These are phyloP conservation scores for Pyrochroa serraticornis DNA, from an alignment of 2,888 invertebrate species.

Conservation along the genomic window DNA sequence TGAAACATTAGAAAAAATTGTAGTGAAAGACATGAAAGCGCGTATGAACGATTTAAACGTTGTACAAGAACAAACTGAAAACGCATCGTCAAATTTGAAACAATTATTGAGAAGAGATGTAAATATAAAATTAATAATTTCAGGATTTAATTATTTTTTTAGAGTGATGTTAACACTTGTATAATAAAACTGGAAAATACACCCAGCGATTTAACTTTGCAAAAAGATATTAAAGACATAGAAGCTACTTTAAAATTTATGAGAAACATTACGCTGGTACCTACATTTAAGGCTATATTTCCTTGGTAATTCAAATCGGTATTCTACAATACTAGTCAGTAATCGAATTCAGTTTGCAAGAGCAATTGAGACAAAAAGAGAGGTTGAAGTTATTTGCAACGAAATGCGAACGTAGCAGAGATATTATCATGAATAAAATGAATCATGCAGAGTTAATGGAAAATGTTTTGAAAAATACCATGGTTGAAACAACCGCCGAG, in stretches of 20 bases:
- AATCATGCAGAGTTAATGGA: slow-evolving; percentile 45
- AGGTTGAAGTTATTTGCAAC: slow-evolving; percentile 42
- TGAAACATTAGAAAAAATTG: slow-evolving; percentile 63
- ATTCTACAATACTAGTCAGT: neutral
- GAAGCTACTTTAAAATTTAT: slow-evolving; percentile 55
- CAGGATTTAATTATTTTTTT: slow-evolving; percentile 28
- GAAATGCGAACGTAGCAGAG: slow-evolving; percentile 41
- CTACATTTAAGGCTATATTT: slow-evolving; percentile 56
- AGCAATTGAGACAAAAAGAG: slow-evolving; percentile 46
- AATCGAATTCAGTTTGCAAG: slow-evolving; percentile 41
- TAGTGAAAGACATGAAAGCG: slow-evolving; percentile 69
- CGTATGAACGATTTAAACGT: slow-evolving; percentile 63
- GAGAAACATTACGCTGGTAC: slow-evolving; percentile 55
- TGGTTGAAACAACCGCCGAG: slow-evolving; percentile 47
- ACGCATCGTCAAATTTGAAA: slow-evolving; percentile 56
- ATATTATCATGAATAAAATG: slow-evolving; percentile 44
- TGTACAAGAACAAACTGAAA: slow-evolving; percentile 57
- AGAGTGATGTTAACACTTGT: slow-evolving; percentile 50
- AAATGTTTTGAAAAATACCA: slow-evolving; percentile 43
- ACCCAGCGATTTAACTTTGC: slow-evolving; percentile 47
- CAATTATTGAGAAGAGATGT: slow-evolving; percentile 59
- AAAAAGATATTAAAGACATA: slow-evolving; percentile 52
- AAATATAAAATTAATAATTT: slow-evolving; percentile 21
- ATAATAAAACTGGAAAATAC: slow-evolving; percentile 37
- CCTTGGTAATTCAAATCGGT: slow-evolving; percentile 51